Percentiles rank a stretch among this genome's conserved stretches.
These are phyloP conservation scores for Gallinago undulata DNA, from an alignment of 2,113 vertebrate species.

Conservation along the genomic window DNA sequence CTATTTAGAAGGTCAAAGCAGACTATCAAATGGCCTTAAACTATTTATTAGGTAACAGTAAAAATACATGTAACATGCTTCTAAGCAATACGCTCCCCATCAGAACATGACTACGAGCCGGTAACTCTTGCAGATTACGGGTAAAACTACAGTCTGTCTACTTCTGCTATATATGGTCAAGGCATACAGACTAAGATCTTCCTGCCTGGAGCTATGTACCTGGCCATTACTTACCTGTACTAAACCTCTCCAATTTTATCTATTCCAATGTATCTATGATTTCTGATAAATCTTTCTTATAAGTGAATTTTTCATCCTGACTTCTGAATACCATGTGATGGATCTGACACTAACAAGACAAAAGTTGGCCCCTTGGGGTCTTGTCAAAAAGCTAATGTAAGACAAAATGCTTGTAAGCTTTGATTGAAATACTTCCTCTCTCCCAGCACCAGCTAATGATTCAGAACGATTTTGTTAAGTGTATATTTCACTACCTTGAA, in stretches of 20 bases:
- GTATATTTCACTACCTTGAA: slow-evolving; percentile 80
- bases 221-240: background rate
- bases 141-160: background rate
- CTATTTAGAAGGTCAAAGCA: background rate
- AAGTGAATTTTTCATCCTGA: slow-evolving; percentile 33
- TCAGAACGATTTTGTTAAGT: slow-evolving; percentile 62
- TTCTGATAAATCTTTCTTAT: background rate
- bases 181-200: fast-evolving
- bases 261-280: background rate
- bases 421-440: slow-evolving; percentile 59
- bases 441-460: slow-evolving; percentile 63
- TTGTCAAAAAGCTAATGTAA: slow-evolving; percentile 67
- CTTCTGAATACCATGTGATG: slow-evolving; percentile 44
- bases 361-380: slow-evolving; percentile 59
- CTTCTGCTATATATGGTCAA: background rate
- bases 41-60: background rate
- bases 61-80: background rate
- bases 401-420: slow-evolving; percentile 61
- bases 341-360: slow-evolving; percentile 60
- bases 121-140: background rate
- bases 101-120: background rate
- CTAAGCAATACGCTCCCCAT: background rate
- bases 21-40: background rate
- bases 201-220: background rate
- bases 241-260: background rate